phyloP scores from a whole-genome alignment of 2,888 invertebrate species.

The Lymantria dispar region DNA sequence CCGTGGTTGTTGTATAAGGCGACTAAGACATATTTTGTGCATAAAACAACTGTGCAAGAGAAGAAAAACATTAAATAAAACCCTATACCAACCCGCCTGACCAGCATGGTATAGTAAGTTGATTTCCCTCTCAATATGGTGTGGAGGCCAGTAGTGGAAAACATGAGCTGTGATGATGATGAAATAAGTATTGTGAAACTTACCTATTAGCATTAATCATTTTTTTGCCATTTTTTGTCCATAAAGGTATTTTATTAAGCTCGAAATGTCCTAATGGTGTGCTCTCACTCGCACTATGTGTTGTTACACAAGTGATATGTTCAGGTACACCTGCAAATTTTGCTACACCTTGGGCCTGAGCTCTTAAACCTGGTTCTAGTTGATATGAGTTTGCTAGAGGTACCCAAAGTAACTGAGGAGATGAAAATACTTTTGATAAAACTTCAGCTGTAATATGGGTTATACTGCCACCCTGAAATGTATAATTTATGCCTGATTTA shows the following conservation, averaged over 20 bases:
- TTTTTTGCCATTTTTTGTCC: conserved; percentile 90
- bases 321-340: conserved; percentile 86
- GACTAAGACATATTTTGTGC: too few species aligned
- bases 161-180: too few species aligned
- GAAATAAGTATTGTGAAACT: neutral
- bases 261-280: conserved; percentile 89
- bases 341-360: conserved; percentile 84
- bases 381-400: conserved; percentile 87
- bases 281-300: conserved; percentile 87
- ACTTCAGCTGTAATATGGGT: conserved; percentile 92
- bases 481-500: neutral
- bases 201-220: conserved; percentile 84
- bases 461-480: conserved; percentile 89
- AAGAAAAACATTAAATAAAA: too few species aligned
- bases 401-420: conserved; percentile 86
- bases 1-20: too few species aligned
- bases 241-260: conserved; percentile 87
- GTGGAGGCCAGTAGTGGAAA: too few species aligned
- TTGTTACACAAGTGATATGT: conserved; percentile 74
- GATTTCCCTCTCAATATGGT: too few species aligned
- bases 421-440: conserved; percentile 83
- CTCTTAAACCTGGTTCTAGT: conserved; percentile 84
- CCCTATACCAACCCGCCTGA: too few species aligned
- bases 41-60: too few species aligned
- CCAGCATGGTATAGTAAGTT: too few species aligned